These are phyloP conservation scores for Notothenia coriiceps DNA, from an alignment of 2,113 vertebrate genomes.

Conservation along the genomic window DNA sequence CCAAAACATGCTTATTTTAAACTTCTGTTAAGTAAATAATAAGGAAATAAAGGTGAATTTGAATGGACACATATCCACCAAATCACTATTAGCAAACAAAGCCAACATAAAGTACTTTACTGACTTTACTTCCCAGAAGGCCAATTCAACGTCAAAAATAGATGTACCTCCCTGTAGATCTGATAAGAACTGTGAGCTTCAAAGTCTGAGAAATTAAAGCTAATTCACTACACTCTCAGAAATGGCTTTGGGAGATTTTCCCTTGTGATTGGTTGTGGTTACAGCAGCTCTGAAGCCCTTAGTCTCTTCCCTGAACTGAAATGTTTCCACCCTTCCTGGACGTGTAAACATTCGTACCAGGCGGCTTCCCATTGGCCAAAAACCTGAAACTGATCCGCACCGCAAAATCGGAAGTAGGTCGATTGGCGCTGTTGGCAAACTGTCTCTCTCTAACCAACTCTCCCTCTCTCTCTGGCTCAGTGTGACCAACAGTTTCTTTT, in stretches of 20 bases:
- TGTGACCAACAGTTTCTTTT: constrained; percentile 58
- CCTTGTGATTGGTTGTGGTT: constrained; percentile 55
- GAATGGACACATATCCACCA: not conserved
- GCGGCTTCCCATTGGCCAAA: constrained; percentile 44
- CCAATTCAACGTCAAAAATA: constrained; percentile 8
- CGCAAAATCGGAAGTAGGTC: constrained; percentile 71
- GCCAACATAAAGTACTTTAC: not conserved
- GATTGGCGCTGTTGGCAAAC: constrained; percentile 57
- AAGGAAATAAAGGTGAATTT: not conserved
- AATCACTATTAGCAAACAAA: not conserved
- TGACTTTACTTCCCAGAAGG: not conserved
- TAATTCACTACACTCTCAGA: constrained; percentile 19
- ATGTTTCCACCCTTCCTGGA: constrained; percentile 56
- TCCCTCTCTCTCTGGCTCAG: constrained; percentile 29
- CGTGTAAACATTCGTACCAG: constrained; percentile 49
- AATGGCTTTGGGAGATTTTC: constrained; percentile 40
- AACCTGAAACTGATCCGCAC: constrained; percentile 60
- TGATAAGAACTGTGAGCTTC: constrained; percentile 46
- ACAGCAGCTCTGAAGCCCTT: constrained; percentile 27
- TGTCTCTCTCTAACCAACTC: constrained; percentile 9
- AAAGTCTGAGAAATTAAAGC: constrained; percentile 43
- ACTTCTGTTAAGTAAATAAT: not conserved
- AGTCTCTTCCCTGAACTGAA: constrained; percentile 42
- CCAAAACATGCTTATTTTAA: not conserved
- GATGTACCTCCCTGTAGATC: constrained; percentile 22